phyloP scores from a whole-genome alignment of 1,140 invertebrate species.

The Chlorops oryzae region DNA sequence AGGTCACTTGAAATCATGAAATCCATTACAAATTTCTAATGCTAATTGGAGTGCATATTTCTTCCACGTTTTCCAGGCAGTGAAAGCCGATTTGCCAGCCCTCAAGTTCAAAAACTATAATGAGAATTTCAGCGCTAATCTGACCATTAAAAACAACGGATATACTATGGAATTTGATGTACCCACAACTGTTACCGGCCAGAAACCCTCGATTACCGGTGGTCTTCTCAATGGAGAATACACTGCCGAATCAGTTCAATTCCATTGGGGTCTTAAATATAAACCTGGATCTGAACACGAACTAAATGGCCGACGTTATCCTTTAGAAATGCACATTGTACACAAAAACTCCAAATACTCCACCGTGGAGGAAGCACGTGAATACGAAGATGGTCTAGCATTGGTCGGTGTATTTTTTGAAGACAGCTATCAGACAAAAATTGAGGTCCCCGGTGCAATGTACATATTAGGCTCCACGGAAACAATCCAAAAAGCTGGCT shows the following conservation, averaged over 20 bases:
- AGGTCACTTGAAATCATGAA: too few species aligned
- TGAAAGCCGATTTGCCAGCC: constrained; percentile 9
- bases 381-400: constrained; percentile 26
- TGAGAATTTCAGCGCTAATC: constrained; percentile 13
- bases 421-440: too few species aligned
- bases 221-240: constrained; percentile 54
- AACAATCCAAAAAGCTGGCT: too few species aligned
- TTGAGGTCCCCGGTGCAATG: too few species aligned
- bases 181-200: constrained; percentile 49
- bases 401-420: constrained; percentile 59
- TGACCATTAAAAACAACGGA: constrained; percentile 27
- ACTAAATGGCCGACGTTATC: constrained; percentile 23
- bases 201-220: constrained; percentile 58
- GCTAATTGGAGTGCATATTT: neutral
- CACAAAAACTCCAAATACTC: constrained; percentile 30
- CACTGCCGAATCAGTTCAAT: constrained; percentile 59
- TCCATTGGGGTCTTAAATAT: constrained; percentile 56
- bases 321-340: constrained; percentile 40
- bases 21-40: neutral
- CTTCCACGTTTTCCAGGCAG: neutral
- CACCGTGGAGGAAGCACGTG: constrained; percentile 21
- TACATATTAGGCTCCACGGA: too few species aligned
- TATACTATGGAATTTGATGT: constrained; percentile 44
- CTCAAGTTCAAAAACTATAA: constrained; percentile 27
- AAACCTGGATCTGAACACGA: constrained; percentile 31